Conservation (phyloP, 2,113 vertebrate genomes). For the Dermatemys mawii region DNA sequence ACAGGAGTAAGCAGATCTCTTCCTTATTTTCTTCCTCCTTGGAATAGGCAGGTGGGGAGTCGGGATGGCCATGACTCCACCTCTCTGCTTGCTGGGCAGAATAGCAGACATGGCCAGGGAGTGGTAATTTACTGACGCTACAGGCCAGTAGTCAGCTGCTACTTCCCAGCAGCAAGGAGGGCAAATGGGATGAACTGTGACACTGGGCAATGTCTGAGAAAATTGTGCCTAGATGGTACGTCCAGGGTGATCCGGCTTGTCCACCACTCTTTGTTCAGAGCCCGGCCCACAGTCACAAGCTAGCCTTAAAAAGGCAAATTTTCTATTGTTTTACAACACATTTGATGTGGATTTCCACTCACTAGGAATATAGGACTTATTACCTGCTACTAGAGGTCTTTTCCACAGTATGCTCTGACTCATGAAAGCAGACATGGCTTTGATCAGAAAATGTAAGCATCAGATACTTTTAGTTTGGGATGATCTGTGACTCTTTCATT, state of each 20-base stretch:
- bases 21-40: neutral
- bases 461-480: neutral
- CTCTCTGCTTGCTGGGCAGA: neutral
- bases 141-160: accelerated
- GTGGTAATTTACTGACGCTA: neutral
- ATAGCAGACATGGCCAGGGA: accelerated
- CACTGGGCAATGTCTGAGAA: neutral
- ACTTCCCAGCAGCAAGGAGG: accelerated
- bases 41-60: neutral
- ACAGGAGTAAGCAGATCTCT: neutral
- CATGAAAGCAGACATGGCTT: neutral
- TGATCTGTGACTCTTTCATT: neutral
- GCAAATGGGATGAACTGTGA: accelerated
- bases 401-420: neutral
- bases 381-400: neutral
- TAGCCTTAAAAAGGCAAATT: neutral
- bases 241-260: neutral
- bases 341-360: neutral
- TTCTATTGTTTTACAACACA: neutral
- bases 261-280: neutral
- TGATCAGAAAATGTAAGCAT: neutral
- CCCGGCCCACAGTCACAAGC: neutral
- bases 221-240: neutral
- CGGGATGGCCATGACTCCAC: neutral
- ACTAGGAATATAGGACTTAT: neutral